Conservation (phyloP, 2,797 vertebrate species). For the Sebastolobus altivelis region DNA sequence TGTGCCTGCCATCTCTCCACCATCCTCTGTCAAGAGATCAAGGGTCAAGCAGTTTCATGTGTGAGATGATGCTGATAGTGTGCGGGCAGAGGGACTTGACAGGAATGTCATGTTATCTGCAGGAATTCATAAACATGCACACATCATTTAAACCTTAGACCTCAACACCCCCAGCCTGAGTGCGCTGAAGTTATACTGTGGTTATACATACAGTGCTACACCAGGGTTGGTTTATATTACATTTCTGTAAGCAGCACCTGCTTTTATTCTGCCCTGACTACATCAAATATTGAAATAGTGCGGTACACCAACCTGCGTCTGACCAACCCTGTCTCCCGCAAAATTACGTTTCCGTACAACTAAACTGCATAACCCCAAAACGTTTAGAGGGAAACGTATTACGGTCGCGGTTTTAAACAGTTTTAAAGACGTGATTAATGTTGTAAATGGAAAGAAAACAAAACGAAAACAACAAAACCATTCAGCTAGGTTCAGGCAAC, state of each 20-base stretch:
- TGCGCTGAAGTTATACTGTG: neutral
- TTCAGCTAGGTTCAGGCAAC: too few species aligned
- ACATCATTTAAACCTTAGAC: slow-evolving; percentile 12
- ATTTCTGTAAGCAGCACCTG: neutral
- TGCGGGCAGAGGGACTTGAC: neutral
- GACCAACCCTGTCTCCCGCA: neutral
- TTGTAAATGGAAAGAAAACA: too few species aligned
- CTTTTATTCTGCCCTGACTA: neutral
- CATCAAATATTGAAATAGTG: neutral
- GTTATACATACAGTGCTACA: neutral
- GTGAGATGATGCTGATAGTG: slow-evolving; percentile 30
- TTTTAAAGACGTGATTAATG: too few species aligned
- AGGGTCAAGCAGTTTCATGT: slow-evolving; percentile 19
- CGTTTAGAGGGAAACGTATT: too few species aligned
- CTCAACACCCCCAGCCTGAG: neutral
- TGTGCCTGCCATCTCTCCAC: neutral
- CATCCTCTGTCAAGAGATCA: neutral
- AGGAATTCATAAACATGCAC: slow-evolving; percentile 29
- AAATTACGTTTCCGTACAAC: too few species aligned
- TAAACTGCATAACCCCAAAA: too few species aligned
- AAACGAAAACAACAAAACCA: too few species aligned
- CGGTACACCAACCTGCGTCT: neutral
- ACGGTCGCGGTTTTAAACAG: too few species aligned
- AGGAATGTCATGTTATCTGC: slow-evolving; percentile 40
- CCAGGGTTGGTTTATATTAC: neutral